Percentiles rank a stretch among this genome's conserved stretches.
These are phyloP conservation scores for Clarias platycephalus DNA, from an alignment of 2,797 vertebrate species.

Conservation along the genomic window DNA sequence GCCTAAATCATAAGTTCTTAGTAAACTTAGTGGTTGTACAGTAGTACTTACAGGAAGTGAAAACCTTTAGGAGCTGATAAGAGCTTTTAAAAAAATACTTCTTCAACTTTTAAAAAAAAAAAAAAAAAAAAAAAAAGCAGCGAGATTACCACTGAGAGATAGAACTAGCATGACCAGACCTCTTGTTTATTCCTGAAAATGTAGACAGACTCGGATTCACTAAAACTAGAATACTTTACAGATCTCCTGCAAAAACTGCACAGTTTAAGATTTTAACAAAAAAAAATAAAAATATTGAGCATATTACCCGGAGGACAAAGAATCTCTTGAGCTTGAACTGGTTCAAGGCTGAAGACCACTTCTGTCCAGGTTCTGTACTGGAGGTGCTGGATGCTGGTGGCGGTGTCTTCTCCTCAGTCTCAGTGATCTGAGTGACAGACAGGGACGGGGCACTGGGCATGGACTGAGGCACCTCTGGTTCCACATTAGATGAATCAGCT, in stretches of 20 bases:
- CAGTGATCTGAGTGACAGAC: slow-evolving; percentile 8
- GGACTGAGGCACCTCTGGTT: background rate
- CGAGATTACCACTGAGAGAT: background rate
- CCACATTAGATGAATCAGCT: slow-evolving; percentile 13
- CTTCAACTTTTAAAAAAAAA: background rate
- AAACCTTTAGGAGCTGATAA: background rate
- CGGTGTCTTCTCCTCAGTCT: slow-evolving; percentile 11
- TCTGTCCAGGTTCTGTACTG: slow-evolving; percentile 5
- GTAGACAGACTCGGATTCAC: background rate
- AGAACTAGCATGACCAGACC: background rate
- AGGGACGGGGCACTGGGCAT: slow-evolving; percentile 5
- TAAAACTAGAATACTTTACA: background rate
- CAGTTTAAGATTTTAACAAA: background rate
- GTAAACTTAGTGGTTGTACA: too few relatives aligned
- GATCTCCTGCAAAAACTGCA: background rate
- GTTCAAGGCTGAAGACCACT: slow-evolving; percentile 47
- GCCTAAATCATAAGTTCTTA: background rate
- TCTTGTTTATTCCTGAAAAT: background rate
- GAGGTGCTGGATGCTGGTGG: background rate
- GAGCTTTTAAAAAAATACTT: background rate
- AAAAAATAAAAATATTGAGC: background rate
- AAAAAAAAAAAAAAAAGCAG: background rate
- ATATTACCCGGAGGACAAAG: slow-evolving; percentile 75
- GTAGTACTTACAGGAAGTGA: too few relatives aligned
- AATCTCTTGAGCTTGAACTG: slow-evolving; percentile 70